Evolutionary conservation across 2,797 vertebrate species (phyloP).

Genomic region (Crocidura indochinensis): DNA sequence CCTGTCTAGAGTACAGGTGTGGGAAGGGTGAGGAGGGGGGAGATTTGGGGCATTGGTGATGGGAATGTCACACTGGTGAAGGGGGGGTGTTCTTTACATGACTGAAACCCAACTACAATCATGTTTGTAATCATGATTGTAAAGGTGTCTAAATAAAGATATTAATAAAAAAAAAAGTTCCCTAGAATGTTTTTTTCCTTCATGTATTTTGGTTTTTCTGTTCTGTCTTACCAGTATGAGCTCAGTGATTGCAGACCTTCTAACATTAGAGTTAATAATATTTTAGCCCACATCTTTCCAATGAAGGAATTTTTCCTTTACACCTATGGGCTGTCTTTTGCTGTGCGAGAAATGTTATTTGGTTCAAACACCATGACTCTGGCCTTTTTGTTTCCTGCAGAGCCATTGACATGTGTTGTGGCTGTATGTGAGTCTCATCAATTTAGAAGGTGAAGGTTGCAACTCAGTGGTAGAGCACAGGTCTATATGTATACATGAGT

Average conservation of each 20-base stretch:
- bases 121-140: too few species aligned
- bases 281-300: neutral
- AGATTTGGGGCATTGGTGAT: too few species aligned
- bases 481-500: too few species aligned
- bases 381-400: neutral
- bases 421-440: neutral
- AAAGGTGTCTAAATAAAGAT: too few species aligned
- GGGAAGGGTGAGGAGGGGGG: too few species aligned
- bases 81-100: too few species aligned
- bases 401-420: neutral
- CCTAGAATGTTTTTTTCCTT: neutral
- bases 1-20: too few species aligned
- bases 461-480: too few species aligned
- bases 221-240: neutral
- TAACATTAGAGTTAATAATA: neutral
- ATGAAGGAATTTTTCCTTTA: neutral
- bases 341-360: neutral
- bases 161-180: too few species aligned
- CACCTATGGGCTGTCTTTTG: neutral
- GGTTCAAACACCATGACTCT: neutral
- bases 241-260: constrained; percentile 9
- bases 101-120: too few species aligned
- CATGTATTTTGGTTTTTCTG: neutral
- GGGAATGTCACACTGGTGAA: too few species aligned
- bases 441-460: neutral